Conservation (phyloP, 1,140 invertebrate genomes). For the Mycetomoellerius zeteki region DNA sequence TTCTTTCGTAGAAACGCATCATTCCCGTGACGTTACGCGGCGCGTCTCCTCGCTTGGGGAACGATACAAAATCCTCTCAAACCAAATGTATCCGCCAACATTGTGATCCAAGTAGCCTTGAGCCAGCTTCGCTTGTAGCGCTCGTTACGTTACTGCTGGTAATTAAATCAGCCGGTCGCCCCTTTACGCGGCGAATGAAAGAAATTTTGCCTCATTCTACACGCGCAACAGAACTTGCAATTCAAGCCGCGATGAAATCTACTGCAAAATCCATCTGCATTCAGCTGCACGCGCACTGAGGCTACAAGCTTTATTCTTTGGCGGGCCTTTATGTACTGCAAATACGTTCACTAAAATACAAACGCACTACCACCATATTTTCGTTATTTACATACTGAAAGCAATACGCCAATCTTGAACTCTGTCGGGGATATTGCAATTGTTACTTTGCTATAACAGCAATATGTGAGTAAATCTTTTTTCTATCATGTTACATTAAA, state of each 20-base stretch:
- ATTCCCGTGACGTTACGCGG: conserved; percentile 16
- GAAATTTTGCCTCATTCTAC: conserved; percentile 33
- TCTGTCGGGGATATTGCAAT: neutral
- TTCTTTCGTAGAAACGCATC: conserved; percentile 59
- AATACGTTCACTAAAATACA: neutral
- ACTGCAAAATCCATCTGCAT: conserved; percentile 10
- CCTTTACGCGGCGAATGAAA: conserved; percentile 30
- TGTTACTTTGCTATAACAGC: neutral
- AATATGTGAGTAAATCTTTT: neutral
- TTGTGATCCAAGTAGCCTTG: conserved; percentile 47
- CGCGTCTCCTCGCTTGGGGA: neutral
- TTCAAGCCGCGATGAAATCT: conserved; percentile 45
- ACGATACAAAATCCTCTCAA: conserved; percentile 43
- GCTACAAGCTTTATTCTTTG: conserved; percentile 28
- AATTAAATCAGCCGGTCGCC: conserved; percentile 55
- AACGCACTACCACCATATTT: neutral
- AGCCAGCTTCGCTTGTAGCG: conserved; percentile 3
- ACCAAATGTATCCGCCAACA: conserved; percentile 30
- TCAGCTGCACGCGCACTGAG: neutral
- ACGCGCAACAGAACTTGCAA: conserved; percentile 19
- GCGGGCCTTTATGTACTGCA: conserved; percentile 14
- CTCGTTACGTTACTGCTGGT: conserved; percentile 46
- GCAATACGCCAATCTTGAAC: neutral
- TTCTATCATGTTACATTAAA: neutral
- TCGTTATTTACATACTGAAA: conserved; percentile 11